phyloP scores from a whole-genome alignment of 2,797 vertebrate species.

The Emys orbicularis region DNA sequence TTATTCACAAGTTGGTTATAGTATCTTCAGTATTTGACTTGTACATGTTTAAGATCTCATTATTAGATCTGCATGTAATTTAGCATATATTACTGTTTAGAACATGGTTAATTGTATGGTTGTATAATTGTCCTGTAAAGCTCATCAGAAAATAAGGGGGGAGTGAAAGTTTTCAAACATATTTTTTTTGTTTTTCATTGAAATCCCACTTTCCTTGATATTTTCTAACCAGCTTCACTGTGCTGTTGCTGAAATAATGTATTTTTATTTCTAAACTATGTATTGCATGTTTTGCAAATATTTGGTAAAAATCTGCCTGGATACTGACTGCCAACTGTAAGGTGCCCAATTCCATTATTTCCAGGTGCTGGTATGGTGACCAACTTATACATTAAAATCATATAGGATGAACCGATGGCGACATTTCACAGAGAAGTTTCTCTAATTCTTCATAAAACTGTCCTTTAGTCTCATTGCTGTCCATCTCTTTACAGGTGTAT shows the following conservation, averaged over 20 bases:
- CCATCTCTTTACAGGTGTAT: not conserved
- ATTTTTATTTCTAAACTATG: not conserved
- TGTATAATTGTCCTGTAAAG: too few species aligned
- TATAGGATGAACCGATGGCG: not conserved
- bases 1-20: not conserved
- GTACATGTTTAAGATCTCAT: too few species aligned
- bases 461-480: not conserved
- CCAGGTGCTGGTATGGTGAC: not conserved
- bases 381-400: not conserved
- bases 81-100: not conserved
- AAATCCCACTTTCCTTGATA: not conserved
- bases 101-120: too few species aligned
- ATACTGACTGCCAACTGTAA: not conserved
- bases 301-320: not conserved
- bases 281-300: not conserved
- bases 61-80: not conserved
- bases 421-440: conserved; percentile 15
- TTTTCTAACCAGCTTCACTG: not conserved
- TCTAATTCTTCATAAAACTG: not conserved
- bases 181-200: not conserved
- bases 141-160: too few species aligned
- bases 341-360: not conserved
- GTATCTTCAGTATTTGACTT: too few species aligned
- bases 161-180: not conserved
- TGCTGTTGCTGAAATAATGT: not conserved